Base-by-base conservation (phyloP, 1,140 invertebrate species). In the Drosophila sechellia region DNA sequence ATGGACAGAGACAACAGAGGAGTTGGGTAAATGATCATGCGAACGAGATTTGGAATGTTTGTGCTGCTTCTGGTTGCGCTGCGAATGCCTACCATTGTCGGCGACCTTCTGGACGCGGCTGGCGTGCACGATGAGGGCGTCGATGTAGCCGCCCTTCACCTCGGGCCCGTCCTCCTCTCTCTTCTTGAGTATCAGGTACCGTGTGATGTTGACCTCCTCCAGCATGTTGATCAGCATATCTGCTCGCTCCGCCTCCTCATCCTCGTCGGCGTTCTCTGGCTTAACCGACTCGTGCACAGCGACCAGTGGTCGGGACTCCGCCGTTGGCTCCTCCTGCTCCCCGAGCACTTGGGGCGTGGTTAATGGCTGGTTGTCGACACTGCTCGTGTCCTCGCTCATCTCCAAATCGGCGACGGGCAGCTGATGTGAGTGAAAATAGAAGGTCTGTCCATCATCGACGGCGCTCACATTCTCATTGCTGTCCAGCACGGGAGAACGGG, bases 111-210 rank as follows among this genome's bases (percentile, higher is more conserved):
- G 90, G 55, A 96, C 96, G 93, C 97, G 97, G 50, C 98, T 98
- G 17, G 98, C 98, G 90, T 98, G 96, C 59, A 99, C 97, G 63
- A 99, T 95, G 25, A 99, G 94, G 2, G 97, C 97, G 93, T 99
- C 97, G 0, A 97, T 95, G 77, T 96, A 95, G 37, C 98, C 98
- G 8, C 98, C 98, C 54, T 97, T 94, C 40, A 99, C 95, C 77
- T 98, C 97, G 0, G 97, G 96, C 6, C 96, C 96, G 65, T 98
- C 97, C 90, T 97, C 97, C 17, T 95, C 95, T 17, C 95, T 94
- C 80, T 96, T 96, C 86, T 96, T 97, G 45, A 96, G 93, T 27
- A 97, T 94, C 68, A 98, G 93, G 93, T 96, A 96, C 75, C 95
- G 94, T 59, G 93, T 94, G 13, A 98, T 96, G 79, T 98, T 97